A percentile compares a stretch with the other conserved stretches of the same genome.
Conservation (phyloP, 2,888 invertebrate genomes). For the Trichogramma dendrolimi region DNA sequence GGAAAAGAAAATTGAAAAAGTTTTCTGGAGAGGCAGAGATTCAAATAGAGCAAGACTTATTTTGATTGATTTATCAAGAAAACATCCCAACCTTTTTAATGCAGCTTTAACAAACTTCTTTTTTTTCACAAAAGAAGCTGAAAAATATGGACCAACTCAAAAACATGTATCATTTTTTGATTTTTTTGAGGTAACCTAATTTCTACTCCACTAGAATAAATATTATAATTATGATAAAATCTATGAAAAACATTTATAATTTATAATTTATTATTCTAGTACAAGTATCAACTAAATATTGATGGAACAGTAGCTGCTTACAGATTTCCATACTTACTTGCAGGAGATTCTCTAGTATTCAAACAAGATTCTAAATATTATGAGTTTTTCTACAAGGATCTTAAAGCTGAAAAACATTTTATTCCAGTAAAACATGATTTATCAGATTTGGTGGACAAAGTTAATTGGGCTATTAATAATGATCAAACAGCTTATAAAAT, state of each 20-base stretch:
- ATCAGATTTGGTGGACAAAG: conserved; percentile 72
- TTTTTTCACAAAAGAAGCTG: conserved; percentile 82
- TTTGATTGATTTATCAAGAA: conserved; percentile 72
- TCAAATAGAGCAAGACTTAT: conserved; percentile 79
- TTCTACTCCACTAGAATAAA: neutral
- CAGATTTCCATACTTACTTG: conserved; percentile 84
- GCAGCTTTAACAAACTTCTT: conserved; percentile 94
- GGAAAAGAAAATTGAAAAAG: conserved; percentile 69
- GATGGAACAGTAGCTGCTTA: conserved; percentile 98
- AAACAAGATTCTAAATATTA: conserved; percentile 93
- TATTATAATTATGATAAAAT: neutral
- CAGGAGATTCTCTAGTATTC: conserved; percentile 80
- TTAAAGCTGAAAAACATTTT: conserved; percentile 76
- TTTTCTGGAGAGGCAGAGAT: conserved; percentile 92
- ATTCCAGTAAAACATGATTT: conserved; percentile 77
- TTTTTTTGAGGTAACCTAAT: conserved; percentile 80
- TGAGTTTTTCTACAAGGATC: conserved; percentile 84
- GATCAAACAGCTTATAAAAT: conserved; percentile 67
- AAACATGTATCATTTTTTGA: conserved; percentile 84
- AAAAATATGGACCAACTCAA: conserved; percentile 80
- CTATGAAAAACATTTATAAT: neutral
- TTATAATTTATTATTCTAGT: conserved; percentile 59
- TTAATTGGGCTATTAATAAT: conserved; percentile 73
- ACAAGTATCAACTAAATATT: conserved; percentile 89
- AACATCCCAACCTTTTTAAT: conserved; percentile 77